phyloP scores from a whole-genome alignment of 2,888 invertebrate genomes.

The Drosophila differens region DNA sequence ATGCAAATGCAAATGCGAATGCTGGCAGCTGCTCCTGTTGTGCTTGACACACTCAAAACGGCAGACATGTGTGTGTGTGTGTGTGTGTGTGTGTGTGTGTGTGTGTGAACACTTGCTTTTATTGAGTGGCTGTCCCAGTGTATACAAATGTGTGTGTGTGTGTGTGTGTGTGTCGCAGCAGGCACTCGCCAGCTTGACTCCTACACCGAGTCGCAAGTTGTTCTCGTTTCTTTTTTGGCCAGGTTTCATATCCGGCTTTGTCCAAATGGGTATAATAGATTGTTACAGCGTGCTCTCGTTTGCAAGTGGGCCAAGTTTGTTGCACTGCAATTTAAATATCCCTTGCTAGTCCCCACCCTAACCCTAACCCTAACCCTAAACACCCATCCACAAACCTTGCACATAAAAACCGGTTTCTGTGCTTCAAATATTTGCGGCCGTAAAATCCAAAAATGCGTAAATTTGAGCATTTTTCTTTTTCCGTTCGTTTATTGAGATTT shows the following conservation, averaged over 20 bases:
- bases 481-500: neutral
- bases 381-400: neutral
- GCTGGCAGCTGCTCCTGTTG: slow-evolving; percentile 50
- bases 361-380: neutral
- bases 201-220: slow-evolving; percentile 12
- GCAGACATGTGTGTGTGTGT: slow-evolving; percentile 31
- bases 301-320: slow-evolving; percentile 44
- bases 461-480: neutral
- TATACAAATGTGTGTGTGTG: neutral
- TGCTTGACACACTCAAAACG: slow-evolving; percentile 73
- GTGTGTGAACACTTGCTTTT: slow-evolving; percentile 19
- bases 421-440: neutral
- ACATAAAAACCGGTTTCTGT: neutral
- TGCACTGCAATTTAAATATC: slow-evolving; percentile 5
- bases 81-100: slow-evolving; percentile 4
- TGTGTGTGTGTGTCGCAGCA: slow-evolving; percentile 31
- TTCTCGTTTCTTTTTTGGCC: slow-evolving; percentile 11
- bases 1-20: slow-evolving; percentile 64
- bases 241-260: slow-evolving; percentile 29
- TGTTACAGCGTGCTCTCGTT: slow-evolving; percentile 5
- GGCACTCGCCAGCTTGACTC: slow-evolving; percentile 23
- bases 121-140: slow-evolving; percentile 41
- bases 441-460: neutral
- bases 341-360: neutral
- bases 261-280: slow-evolving; percentile 20